phyloP scores from a whole-genome alignment of 2,797 vertebrate genomes.

The Podarcis lilfordi region DNA sequence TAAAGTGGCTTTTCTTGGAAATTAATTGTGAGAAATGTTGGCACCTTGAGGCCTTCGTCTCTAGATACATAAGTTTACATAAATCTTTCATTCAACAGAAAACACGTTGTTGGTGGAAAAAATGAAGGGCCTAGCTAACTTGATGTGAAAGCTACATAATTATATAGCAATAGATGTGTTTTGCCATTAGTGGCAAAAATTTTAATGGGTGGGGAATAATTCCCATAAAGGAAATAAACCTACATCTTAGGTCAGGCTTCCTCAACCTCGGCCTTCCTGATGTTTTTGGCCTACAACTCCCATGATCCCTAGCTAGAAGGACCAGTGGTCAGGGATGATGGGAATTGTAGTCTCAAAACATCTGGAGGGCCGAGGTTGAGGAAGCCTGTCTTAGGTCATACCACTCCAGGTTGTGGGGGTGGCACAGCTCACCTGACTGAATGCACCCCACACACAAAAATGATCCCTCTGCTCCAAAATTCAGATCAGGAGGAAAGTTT shows the following conservation, averaged over 20 bases:
- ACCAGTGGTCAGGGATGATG: too few species aligned
- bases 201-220: not conserved
- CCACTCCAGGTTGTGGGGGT: not conserved
- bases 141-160: not conserved
- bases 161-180: not conserved
- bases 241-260: too few species aligned
- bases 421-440: too few species aligned
- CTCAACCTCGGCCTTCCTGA: too few species aligned
- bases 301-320: too few species aligned
- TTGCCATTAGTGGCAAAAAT: not conserved
- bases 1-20: not conserved
- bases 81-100: not conserved
- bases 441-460: too few species aligned
- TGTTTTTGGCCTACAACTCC: too few species aligned
- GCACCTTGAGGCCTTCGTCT: not conserved
- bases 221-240: not conserved
- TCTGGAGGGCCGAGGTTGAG: too few species aligned
- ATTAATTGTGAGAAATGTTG: not conserved
- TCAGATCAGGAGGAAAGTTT: not conserved
- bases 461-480: not conserved
- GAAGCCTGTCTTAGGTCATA: too few species aligned
- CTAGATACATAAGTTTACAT: not conserved
- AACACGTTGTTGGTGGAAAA: not conserved
- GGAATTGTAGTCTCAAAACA: too few species aligned
- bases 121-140: not conserved